Evolutionary conservation across 2,113 vertebrate species (phyloP).

Genomic region (Circaetus cinerascens): DNA sequence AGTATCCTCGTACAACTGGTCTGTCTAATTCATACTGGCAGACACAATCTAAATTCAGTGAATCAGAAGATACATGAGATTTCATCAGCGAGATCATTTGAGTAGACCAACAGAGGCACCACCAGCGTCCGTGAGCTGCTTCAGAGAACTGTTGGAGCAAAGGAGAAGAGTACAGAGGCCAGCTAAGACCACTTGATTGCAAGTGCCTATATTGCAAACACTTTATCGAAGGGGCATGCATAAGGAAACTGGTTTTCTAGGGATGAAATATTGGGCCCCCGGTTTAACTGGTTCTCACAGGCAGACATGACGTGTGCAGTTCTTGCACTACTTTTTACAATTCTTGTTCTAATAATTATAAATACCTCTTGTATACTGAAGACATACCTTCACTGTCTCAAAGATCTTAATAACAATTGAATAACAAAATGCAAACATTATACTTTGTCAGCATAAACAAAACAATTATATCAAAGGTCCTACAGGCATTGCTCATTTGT

Average conservation of each 20-base stretch:
- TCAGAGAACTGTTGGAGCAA: neutral
- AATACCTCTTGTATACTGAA: neutral
- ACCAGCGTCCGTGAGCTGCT: neutral
- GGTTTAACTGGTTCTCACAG: neutral
- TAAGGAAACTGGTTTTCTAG: neutral
- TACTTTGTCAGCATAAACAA: slow-evolving; percentile 11
- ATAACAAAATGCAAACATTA: neutral
- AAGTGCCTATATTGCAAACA: neutral
- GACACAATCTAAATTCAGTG: neutral
- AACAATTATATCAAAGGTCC: neutral
- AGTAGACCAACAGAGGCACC: neutral
- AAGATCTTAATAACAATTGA: neutral
- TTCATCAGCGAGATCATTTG: neutral
- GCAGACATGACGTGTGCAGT: neutral
- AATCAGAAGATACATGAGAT: neutral
- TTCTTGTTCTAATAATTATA: neutral
- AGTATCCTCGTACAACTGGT: neutral
- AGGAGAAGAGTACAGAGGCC: neutral
- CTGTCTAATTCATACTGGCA: slow-evolving; percentile 9
- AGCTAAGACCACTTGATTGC: neutral
- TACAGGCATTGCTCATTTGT: slow-evolving; percentile 5
- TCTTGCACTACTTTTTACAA: neutral
- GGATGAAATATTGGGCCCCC: neutral
- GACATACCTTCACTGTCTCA: neutral
- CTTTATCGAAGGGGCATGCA: neutral